Conservation (phyloP, 2,797 vertebrate genomes). For the Anguilla pacifica region DNA sequence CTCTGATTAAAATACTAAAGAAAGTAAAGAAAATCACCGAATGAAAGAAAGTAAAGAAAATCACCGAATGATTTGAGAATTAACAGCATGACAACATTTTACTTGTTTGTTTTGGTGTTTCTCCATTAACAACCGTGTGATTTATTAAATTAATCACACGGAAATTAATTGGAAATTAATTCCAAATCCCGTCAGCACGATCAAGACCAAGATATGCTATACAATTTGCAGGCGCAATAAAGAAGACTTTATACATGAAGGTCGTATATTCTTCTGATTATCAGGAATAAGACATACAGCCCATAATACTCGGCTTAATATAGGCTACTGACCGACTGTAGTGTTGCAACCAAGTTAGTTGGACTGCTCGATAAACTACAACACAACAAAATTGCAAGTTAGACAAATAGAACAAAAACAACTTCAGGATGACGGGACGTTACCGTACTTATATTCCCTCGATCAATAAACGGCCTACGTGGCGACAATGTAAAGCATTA, state of each 20-base stretch:
- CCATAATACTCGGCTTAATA: neutral
- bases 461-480: neutral
- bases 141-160: neutral
- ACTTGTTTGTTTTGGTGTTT: neutral
- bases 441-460: neutral
- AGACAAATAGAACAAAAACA: neutral
- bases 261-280: neutral
- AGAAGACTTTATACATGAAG: neutral
- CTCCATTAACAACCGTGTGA: neutral
- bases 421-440: neutral
- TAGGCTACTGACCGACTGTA: neutral
- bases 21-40: no score
- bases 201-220: neutral
- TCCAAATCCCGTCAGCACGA: slow-evolving; percentile 2
- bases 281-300: neutral
- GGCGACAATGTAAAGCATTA: neutral
- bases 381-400: no score
- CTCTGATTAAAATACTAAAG: neutral
- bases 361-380: neutral
- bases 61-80: neutral
- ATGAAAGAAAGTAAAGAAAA: neutral
- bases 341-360: neutral
- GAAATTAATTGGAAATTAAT: no score
- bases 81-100: neutral
- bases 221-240: neutral